Evolutionary conservation across 2,797 vertebrate genomes (phyloP).

Genomic region (Malurus splendens): DNA sequence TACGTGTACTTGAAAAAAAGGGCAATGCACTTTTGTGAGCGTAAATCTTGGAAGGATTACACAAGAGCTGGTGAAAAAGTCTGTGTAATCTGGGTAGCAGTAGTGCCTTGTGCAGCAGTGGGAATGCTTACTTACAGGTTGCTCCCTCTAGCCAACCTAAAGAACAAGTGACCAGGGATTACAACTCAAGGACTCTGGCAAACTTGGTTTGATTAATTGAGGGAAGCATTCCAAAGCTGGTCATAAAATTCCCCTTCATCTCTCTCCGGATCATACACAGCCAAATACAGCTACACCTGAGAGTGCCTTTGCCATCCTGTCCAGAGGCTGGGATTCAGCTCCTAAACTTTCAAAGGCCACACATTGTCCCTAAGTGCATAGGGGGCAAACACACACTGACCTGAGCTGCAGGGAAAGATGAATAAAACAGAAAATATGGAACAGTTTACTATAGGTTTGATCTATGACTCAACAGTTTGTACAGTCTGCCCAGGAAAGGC

Average conservation of each 20-base stretch:
- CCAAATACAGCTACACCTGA: background rate
- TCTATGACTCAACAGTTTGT: conserved; percentile 8
- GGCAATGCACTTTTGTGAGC: background rate
- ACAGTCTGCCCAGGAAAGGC: background rate
- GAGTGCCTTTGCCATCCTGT: background rate
- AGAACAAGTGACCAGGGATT: background rate
- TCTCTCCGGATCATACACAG: background rate
- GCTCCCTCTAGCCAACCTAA: background rate
- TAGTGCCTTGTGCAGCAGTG: background rate
- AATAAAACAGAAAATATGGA: background rate
- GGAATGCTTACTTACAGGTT: background rate
- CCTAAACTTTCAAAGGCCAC: background rate
- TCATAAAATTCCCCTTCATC: background rate
- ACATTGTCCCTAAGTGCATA: background rate
- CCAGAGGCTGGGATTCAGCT: background rate
- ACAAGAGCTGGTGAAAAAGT: background rate
- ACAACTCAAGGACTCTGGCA: background rate
- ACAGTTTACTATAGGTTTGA: background rate
- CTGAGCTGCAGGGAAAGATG: background rate
- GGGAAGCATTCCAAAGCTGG: background rate
- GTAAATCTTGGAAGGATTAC: background rate
- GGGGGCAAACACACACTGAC: background rate
- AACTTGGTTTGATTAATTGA: background rate
- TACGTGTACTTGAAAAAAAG: background rate
- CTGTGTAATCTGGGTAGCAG: background rate